Base-by-base conservation (phyloP, 2,113 vertebrate genomes). In the Grammomys dolichurus region DNA sequence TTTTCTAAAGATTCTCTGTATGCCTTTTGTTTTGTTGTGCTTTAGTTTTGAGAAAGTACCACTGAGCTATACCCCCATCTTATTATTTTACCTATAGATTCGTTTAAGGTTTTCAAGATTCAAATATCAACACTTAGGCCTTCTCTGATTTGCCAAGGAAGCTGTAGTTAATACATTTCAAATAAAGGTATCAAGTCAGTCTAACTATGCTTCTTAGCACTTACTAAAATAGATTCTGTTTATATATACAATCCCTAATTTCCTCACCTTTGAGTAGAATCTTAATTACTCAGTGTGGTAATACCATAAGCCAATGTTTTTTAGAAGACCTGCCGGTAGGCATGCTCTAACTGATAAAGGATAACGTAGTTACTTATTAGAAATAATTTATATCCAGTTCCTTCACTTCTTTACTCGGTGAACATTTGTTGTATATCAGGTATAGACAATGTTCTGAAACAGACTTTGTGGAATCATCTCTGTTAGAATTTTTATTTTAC, bases 71-170 rank as follows among this genome's bases (percentile, higher is more conserved):
- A 89, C 7, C 40, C 17, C 14, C 54, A 82, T 43, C 67, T 26
- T 95, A 63, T 87, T 80, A 33, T 85, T 67, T 60, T 75, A 31
- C 6, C 36, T 58, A 90, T 87, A 28, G 63, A 70, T 91, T 96
- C 80, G 6, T 58, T 77, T 58, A 46, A 51, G 5, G 72, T 36
- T 89, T 84, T 95, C 36, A 9, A 93, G 40, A 73, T 91, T n/a
- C 63, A 75, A 93, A 95, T 43, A 87, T 75, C 70, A 76, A n/a
- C 26, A 77, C 63, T 93, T 96, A 48, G 36, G 58, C 72, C 5
- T 89, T 97, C 87, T 94, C 63, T 78, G 67, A 70, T 86, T 90
- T 92, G 46, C 58, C 22, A 84, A 67, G 82, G 54, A 81, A 92
- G 82, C 40, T 87, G 9, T 69, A 58, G 11, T 94, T 92, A 87